These are phyloP conservation scores for Phthorimaea operculella DNA, from an alignment of 1,140 invertebrate genomes.

Conservation along the genomic window DNA sequence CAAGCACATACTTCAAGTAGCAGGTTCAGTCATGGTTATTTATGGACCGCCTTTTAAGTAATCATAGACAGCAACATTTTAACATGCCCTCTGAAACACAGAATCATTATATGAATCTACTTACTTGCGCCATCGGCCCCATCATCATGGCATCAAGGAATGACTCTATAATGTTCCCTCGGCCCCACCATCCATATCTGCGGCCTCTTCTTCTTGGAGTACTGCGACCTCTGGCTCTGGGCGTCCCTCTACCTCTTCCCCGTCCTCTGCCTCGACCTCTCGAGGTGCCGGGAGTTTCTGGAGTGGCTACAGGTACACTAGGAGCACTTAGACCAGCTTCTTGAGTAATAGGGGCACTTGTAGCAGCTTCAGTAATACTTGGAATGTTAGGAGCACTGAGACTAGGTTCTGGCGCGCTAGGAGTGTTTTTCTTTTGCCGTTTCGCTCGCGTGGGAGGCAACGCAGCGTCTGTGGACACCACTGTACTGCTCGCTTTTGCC, in stretches of 20 bases:
- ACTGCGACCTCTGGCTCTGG: slow-evolving; percentile 13
- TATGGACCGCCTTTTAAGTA: too few species aligned
- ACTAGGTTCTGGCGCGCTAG: not conserved
- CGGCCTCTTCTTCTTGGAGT: not conserved
- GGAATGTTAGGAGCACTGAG: not conserved
- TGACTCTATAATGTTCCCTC: not conserved
- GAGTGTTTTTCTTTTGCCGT: not conserved
- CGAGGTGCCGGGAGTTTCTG: not conserved
- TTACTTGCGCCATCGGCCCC: not conserved
- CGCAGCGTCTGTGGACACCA: not conserved
- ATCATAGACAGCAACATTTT: too few species aligned
- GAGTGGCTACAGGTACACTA: not conserved
- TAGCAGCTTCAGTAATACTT: not conserved
- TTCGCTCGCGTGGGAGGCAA: not conserved
- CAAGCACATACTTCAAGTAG: too few species aligned
- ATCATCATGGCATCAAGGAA: not conserved
- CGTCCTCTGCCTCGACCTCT: slow-evolving; percentile 14
- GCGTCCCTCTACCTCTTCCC: slow-evolving; percentile 14
- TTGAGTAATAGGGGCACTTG: too few species aligned
- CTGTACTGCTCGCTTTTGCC: not conserved
- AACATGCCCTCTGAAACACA: too few species aligned
- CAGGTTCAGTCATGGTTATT: too few species aligned
- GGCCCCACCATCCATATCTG: not conserved
- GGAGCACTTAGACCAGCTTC: not conserved
- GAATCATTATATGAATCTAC: too few species aligned